Evolutionary conservation across 2,797 vertebrate species (phyloP).

Genomic region (Rhinella marina): DNA sequence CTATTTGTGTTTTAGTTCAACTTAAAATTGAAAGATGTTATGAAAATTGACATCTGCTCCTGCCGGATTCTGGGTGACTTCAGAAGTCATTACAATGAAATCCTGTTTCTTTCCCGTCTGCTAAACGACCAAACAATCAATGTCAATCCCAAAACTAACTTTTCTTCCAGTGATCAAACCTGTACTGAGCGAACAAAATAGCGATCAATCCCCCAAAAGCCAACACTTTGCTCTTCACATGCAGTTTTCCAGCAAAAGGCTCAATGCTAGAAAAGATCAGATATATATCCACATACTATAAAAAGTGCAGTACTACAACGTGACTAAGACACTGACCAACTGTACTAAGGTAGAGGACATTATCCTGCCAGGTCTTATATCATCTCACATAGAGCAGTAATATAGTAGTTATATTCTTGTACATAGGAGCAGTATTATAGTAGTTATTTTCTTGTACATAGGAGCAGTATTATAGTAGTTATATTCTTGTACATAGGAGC

Average conservation of each 20-base stretch:
- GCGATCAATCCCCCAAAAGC: slow-evolving; percentile 66
- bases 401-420: slow-evolving; percentile 1
- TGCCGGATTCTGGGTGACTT: slow-evolving; percentile 70
- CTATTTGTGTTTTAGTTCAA: slow-evolving; percentile 48
- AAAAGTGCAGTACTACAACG: too few relatives aligned
- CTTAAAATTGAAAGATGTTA: slow-evolving; percentile 66
- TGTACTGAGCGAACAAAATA: slow-evolving; percentile 51
- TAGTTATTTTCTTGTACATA: background rate
- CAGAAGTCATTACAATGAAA: slow-evolving; percentile 74
- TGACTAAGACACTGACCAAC: too few relatives aligned
- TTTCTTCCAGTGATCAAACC: slow-evolving; percentile 76
- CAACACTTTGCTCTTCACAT: background rate
- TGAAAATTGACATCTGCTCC: slow-evolving; percentile 71
- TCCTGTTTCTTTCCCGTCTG: slow-evolving; percentile 68
- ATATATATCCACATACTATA: too few relatives aligned
- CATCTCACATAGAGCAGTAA: background rate
- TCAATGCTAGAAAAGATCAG: too few relatives aligned
- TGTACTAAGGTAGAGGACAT: too few relatives aligned
- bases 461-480: background rate
- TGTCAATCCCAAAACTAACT: slow-evolving; percentile 73
- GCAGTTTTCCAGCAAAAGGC: background rate
- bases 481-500: background rate
- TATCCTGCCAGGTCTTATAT: background rate
- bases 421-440: background rate
- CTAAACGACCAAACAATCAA: slow-evolving; percentile 61